phyloP scores from a whole-genome alignment of 2,113 vertebrate genomes.

The Pteronura brasiliensis region DNA sequence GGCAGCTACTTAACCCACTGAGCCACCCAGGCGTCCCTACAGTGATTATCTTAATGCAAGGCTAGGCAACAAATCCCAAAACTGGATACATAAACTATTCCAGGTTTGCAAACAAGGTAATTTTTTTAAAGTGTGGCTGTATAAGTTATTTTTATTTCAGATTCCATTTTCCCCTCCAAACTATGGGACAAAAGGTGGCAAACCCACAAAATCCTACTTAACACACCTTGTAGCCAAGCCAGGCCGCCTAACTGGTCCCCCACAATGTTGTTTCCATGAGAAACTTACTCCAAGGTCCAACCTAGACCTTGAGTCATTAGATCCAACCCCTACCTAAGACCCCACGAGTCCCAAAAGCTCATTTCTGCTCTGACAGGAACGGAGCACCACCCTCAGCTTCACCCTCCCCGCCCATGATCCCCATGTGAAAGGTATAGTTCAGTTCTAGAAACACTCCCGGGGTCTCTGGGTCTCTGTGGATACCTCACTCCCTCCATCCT shows the following conservation, averaged over 20 bases:
- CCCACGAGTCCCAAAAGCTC: not conserved
- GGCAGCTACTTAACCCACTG: too few species aligned
- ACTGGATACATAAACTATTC: slow-evolving; percentile 6
- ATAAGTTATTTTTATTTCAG: not conserved
- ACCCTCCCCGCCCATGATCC: not conserved
- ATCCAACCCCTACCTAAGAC: not conserved
- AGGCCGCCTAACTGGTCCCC: not conserved
- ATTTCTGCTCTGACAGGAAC: not conserved
- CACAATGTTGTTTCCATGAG: not conserved
- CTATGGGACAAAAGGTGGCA: not conserved
- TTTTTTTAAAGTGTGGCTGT: not conserved
- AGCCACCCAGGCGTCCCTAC: too few species aligned
- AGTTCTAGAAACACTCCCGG: not conserved
- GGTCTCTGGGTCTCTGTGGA: not conserved
- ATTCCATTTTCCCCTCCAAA: slow-evolving; percentile 24
- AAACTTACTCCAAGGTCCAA: not conserved
- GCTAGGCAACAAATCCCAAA: not conserved
- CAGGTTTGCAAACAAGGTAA: not conserved
- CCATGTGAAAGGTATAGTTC: not conserved
- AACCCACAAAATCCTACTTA: not conserved
- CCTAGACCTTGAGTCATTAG: not conserved
- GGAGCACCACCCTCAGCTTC: not conserved
- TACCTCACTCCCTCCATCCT: not conserved
- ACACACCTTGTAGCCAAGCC: not conserved
- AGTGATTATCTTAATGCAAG: not conserved